Conservation (phyloP, 2,797 vertebrate genomes). For the Oryzias dopingdopingensis region DNA sequence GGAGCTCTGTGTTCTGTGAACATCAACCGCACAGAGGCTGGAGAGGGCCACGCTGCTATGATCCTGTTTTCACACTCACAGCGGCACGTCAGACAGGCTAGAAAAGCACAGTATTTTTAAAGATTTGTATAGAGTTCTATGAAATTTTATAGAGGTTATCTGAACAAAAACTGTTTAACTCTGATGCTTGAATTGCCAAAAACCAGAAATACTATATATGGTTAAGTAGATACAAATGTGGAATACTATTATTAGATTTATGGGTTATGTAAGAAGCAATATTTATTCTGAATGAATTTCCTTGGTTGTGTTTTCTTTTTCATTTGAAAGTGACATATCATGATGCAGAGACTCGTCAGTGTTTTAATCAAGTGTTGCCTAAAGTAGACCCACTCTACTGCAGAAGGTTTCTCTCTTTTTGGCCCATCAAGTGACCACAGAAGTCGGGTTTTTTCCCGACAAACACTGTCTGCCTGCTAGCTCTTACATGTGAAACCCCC, state of each 20-base stretch:
- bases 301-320: conserved; percentile 69
- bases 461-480: conserved; percentile 78
- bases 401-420: conserved; percentile 40
- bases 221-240: conserved; percentile 45
- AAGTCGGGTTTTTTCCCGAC: conserved; percentile 39
- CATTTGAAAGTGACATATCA: conserved; percentile 65
- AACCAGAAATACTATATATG: conserved; percentile 50
- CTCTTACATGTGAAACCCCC: conserved; percentile 81
- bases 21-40: conserved; percentile 57
- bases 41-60: conserved; percentile 72
- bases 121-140: conserved; percentile 82
- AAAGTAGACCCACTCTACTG: conserved; percentile 41
- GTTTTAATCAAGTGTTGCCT: conserved; percentile 59
- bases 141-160: conserved; percentile 80
- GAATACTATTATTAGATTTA: conserved; percentile 64
- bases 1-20: conserved; percentile 72
- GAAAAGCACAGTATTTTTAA: conserved; percentile 85
- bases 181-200: conserved; percentile 77
- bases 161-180: conserved; percentile 63
- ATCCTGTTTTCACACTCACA: conserved; percentile 54
- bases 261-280: conserved; percentile 76
- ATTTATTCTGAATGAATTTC: conserved; percentile 76
- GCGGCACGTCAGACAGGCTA: conserved; percentile 47
- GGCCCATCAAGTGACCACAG: conserved; percentile 37
- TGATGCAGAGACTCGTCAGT: conserved; percentile 49